phyloP scores from a whole-genome alignment of 2,797 vertebrate species.

The Karalla daura region DNA sequence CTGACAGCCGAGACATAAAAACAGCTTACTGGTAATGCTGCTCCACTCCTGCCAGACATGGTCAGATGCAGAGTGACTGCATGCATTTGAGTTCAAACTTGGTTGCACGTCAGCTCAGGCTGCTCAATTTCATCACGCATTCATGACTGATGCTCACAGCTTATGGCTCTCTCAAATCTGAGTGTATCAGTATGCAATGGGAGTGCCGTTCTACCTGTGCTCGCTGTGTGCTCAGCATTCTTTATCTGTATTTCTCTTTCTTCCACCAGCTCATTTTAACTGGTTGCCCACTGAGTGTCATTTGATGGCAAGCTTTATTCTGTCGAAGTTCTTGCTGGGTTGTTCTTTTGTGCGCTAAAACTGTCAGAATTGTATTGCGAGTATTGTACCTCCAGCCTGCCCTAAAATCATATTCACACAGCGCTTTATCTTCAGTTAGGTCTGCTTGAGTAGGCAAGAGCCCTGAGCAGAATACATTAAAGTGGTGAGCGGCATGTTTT shows the following conservation, averaged over 20 bases:
- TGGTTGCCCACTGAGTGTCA: slow-evolving; percentile 64
- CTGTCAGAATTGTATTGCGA: slow-evolving; percentile 66
- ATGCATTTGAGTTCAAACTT: slow-evolving; percentile 9
- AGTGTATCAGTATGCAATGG: slow-evolving; percentile 46
- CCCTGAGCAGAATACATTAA: slow-evolving; percentile 64
- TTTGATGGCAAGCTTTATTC: slow-evolving; percentile 64
- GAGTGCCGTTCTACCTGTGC: slow-evolving; percentile 47
- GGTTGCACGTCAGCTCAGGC: slow-evolving; percentile 13
- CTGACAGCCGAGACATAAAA: background rate
- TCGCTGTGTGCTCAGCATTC: slow-evolving; percentile 33
- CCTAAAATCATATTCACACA: slow-evolving; percentile 62
- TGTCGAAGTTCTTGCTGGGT: slow-evolving; percentile 53
- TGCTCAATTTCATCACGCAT: slow-evolving; percentile 3
- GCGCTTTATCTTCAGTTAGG: slow-evolving; percentile 62
- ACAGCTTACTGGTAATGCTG: background rate
- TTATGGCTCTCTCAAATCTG: slow-evolving; percentile 27
- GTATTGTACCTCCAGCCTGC: slow-evolving; percentile 60
- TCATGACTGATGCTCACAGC: background rate
- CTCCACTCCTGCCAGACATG: background rate
- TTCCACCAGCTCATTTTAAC: slow-evolving; percentile 62
- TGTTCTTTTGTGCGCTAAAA: slow-evolving; percentile 62
- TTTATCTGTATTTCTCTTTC: slow-evolving; percentile 53
- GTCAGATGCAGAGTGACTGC: background rate
- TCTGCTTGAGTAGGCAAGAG: slow-evolving; percentile 52
- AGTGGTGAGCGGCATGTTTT: slow-evolving; percentile 40